Percentiles rank a stretch among this genome's conserved stretches.
phyloP scores from a whole-genome alignment of 2,113 vertebrate genomes.

The Odocoileus hemionus region DNA sequence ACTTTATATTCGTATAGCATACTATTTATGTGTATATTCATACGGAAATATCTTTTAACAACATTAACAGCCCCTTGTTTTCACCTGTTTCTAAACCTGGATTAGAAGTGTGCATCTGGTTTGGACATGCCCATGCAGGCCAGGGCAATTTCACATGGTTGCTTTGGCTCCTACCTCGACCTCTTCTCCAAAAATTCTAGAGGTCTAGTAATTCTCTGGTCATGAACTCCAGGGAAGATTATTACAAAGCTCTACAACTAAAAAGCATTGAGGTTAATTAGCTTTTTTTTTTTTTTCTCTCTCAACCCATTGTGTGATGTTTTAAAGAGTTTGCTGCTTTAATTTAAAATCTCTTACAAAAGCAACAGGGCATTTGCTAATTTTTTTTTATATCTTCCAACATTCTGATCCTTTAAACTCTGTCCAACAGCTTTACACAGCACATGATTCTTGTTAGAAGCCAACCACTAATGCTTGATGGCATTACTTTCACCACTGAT shows the following conservation, averaged over 20 bases:
- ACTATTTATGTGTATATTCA: background rate
- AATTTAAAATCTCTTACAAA: conserved; percentile 75
- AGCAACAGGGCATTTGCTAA: conserved; percentile 36
- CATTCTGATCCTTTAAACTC: conserved; percentile 64
- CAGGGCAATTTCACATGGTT: conserved; percentile 27
- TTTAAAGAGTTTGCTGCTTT: conserved; percentile 61
- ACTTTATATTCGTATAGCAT: background rate
- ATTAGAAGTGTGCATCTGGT: background rate
- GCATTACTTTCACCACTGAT: conserved; percentile 69
- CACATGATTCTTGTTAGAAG: conserved; percentile 70
- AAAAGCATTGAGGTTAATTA: conserved; percentile 70
- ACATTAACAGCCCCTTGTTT: background rate
- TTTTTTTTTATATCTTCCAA: conserved; percentile 68
- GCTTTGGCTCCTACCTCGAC: background rate
- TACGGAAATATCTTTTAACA: background rate
- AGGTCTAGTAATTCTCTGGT: conserved; percentile 53
- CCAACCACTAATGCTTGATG: conserved; percentile 43
- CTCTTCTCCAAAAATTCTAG: conserved; percentile 52
- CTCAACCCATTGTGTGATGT: conserved; percentile 27
- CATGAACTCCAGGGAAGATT: conserved; percentile 63
- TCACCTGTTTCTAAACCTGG: background rate
- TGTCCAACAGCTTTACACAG: conserved; percentile 60
- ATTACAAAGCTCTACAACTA: conserved; percentile 54
- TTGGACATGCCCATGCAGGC: background rate
- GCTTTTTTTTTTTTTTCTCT: conserved; percentile 55